Evolutionary conservation across 2,113 vertebrate genomes (phyloP), one percentile per base, ranked within the genome.

Genomic region (Gambusia holbrooki): DNA sequence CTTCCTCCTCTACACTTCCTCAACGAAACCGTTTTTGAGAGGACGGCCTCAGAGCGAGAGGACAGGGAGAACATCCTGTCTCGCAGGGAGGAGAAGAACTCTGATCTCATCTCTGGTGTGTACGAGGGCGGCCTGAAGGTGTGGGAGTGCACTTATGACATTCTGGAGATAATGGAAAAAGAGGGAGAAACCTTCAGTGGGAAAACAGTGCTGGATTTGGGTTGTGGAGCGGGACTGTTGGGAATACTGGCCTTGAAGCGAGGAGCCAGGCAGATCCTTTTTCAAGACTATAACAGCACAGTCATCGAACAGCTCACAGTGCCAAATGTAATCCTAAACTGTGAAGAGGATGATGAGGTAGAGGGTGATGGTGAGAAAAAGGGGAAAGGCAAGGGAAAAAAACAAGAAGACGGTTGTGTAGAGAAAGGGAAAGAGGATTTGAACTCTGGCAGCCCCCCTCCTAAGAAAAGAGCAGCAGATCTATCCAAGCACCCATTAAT

Each of bases 141-240:
- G 85, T 99, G 97, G 98, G 97, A 99, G 85, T 98, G 98, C 89
- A 99, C 97, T 0, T 97, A 97, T 45, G 97, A 99, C 86, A 95
- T 99, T 22, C 75, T 98, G 14, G 88, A 93, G 66, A 95, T 96
- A 88, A 76, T 98, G 30, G 93, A 94, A 0, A 92, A 93, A 66
- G 90, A 95, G 9, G 85, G 88, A 25, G 90, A 95, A 78, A 89
- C 86, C 0, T 97, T 99, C 71, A 45, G 87, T 48, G 92, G 93
- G 29, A 97, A 96, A 88, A 85, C 69, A 0, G 96, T 99, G 5
- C 22, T 99, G 88, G 97, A 99, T 88, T 94, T 99, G 68, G 98
- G 97, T 80, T 99, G 97, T 0, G 97, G 98, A 30, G 95, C 97
- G 0, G 98, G 97, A 0, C 87, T 99, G 65, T 84, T 99, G 78